These are phyloP conservation scores for Rhineura floridana DNA, from an alignment of 2,113 vertebrate genomes.

Conservation along the genomic window DNA sequence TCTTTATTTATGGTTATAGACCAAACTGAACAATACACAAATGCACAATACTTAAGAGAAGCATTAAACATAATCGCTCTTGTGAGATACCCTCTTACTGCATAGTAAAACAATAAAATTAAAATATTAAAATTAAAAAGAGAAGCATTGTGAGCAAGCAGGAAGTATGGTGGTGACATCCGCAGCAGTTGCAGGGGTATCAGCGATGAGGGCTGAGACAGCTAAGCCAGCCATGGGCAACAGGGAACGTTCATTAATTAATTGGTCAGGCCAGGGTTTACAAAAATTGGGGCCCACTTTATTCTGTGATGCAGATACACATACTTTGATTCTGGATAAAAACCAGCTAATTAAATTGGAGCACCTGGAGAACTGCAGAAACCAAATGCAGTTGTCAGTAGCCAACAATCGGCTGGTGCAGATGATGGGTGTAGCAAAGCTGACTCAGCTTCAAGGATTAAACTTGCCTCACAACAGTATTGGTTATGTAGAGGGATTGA, in stretches of 20 bases:
- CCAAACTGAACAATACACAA: too few species aligned
- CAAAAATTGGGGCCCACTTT: conserved; percentile 86
- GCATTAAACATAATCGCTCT: too few species aligned
- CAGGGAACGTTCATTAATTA: conserved; percentile 75
- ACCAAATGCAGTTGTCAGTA: conserved; percentile 92
- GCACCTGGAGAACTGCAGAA: conserved; percentile 86
- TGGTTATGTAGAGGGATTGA: conserved; percentile 92
- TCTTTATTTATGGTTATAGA: too few species aligned
- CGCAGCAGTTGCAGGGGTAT: too few species aligned
- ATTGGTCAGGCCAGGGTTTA: conserved; percentile 86
- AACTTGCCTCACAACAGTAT: conserved; percentile 97
- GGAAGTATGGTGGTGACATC: conserved; percentile 67
- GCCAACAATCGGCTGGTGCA: conserved; percentile 93
- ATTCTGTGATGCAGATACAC: conserved; percentile 81
- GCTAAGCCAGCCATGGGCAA: background rate
- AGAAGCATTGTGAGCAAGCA: conserved; percentile 47
- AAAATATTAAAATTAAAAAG: too few species aligned
- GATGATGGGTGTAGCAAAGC: conserved; percentile 93
- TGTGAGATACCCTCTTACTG: too few species aligned
- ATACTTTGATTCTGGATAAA: conserved; percentile 92
- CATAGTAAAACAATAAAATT: too few species aligned
- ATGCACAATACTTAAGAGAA: too few species aligned
- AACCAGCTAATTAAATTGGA: conserved; percentile 98
- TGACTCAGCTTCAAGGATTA: conserved; percentile 85
- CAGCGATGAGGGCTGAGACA: background rate